Base-by-base conservation (phyloP, 2,797 vertebrate species). In the Alfaro cultratus region DNA sequence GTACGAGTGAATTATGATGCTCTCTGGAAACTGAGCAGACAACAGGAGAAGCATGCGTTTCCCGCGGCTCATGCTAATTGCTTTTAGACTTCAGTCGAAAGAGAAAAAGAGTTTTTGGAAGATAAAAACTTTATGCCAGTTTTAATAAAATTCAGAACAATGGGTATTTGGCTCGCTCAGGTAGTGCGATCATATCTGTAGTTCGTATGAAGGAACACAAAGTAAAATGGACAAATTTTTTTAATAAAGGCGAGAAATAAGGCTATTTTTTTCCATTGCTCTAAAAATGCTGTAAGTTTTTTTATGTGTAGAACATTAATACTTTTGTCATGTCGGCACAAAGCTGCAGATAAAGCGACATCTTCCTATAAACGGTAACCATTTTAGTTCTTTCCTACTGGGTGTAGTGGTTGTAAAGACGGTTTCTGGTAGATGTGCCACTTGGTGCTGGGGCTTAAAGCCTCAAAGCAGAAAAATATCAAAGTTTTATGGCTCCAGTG, bases 1-100 rank as follows among this genome's bases (percentile, higher is more conserved):
- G 77, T 82, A 82, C 80, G 62, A 5, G 78, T 90, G 88, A 88
- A 74, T 93, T 91, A 87, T 68, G 79, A 80, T 2, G 51, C 75
- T 89, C 81, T 76, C 39, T 2, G 85, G 88, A 79, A 87, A 74
- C 39, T 8, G 80, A 82, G 83, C 57, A 83, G 76, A 89, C 83
- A 72, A 67, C 71, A 36, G 73, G 45, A 75, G 68, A 81, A 78
- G 84, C 74, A 74, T 41, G 31, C 83, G 81, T 76, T 39, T 75
- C 73, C 53, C 18, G 10, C 83, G 76, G 75, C 46, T 64, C 78
- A 80, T 4, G 80, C 39, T 55, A 84, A 84, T 64, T 45, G 76
- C 64, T 78, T 87, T 75, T 1, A 55, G 26, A 29, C 68, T 62
- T 73, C 51, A 80, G 76, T 13, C 16, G 5, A 53, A 26, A 53